Evolutionary conservation across 2,797 vertebrate species (phyloP), one percentile per base, ranked within the genome.

Genomic region (Microctenopoma steveboyesi): DNA sequence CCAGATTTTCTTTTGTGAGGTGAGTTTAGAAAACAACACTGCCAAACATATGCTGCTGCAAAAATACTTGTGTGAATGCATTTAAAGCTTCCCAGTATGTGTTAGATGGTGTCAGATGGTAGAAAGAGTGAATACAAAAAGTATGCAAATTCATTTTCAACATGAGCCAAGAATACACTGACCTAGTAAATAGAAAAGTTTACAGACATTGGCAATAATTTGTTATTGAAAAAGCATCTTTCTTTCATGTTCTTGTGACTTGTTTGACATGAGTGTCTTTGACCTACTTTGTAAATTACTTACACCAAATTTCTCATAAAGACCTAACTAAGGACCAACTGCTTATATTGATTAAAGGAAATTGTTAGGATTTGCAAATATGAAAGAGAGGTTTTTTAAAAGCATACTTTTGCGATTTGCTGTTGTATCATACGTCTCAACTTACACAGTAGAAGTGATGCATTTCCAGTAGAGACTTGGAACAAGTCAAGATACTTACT

Each of bases 381-480:
- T 64, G 28, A 69, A 48, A 49, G 9, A 28, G 50, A 65, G 49
- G 49, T 25, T 83, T 72, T 60, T 22, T 53, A 65, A 22, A 39
- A 59, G 10, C 74, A 83, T 79, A 67, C 66, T 64, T 84, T 84
- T 81, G 68, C 75, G 78, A 84, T 89, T 84, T 78, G 35, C 55
- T 64, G 54, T 61, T 82, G 54, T 69, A 69, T 84, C 69, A 81
- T 70, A 48, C 43, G 70, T 82, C 75, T 87, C 60, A 65, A 28
- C 67, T 86, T 83, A 74, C 81, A 67, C 1, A 72, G 47, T 14
- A 49, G 72, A 69, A 50, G 60, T 77, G 57, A 80, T 58, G 52
- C 70, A 79, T 88, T 91, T 88, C 86, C 89, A 86, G 87, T 79
- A 66, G 25, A 82, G 12, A 46, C 49, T 25, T 64, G 46, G 52